Percentiles rank a stretch among this genome's conserved stretches.
Conservation (phyloP, 2,797 vertebrate species). For the Coccyzus lansbergi region DNA sequence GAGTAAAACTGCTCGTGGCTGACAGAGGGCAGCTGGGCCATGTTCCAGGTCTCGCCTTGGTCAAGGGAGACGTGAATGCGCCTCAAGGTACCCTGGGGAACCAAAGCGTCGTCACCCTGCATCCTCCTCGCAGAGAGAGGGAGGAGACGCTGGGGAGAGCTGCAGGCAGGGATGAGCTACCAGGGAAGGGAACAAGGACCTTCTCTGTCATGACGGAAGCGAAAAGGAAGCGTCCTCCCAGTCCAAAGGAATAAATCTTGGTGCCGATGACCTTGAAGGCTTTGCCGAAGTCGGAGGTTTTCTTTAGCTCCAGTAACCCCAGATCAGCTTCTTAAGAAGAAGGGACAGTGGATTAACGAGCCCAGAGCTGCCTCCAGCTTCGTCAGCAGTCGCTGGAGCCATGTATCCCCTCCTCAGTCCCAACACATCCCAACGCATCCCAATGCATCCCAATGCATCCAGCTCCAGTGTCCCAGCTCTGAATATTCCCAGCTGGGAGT, state of each 20-base stretch:
- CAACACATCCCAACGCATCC: no score
- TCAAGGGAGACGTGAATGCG: constrained; percentile 90
- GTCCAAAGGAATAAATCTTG: constrained; percentile 91
- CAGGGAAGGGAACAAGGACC: constrained; percentile 64
- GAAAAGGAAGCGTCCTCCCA: constrained; percentile 91
- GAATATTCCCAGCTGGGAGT: not conserved
- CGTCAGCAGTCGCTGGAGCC: accelerated
- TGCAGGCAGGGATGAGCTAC: not conserved
- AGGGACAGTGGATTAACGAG: constrained; percentile 44
- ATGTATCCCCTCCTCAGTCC: not conserved
- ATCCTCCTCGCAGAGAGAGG: not conserved
- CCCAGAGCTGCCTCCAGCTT: not conserved
- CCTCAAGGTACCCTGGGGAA: constrained; percentile 76
- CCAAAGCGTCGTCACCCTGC: not conserved
- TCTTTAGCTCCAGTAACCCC: constrained; percentile 87
- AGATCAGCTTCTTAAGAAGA: constrained; percentile 84
- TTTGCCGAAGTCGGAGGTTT: constrained; percentile 85
- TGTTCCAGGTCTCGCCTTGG: constrained; percentile 90
- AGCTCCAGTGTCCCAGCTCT: not conserved
- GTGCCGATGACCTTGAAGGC: constrained; percentile 84
- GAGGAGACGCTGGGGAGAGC: not conserved
- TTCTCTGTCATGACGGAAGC: constrained; percentile 93
- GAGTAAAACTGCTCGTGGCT: constrained; percentile 95
- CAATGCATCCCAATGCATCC: no score
- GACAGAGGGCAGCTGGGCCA: constrained; percentile 93